These are phyloP conservation scores for Pontoporia blainvillei DNA, from an alignment of 2,113 vertebrate genomes.

Conservation along the genomic window DNA sequence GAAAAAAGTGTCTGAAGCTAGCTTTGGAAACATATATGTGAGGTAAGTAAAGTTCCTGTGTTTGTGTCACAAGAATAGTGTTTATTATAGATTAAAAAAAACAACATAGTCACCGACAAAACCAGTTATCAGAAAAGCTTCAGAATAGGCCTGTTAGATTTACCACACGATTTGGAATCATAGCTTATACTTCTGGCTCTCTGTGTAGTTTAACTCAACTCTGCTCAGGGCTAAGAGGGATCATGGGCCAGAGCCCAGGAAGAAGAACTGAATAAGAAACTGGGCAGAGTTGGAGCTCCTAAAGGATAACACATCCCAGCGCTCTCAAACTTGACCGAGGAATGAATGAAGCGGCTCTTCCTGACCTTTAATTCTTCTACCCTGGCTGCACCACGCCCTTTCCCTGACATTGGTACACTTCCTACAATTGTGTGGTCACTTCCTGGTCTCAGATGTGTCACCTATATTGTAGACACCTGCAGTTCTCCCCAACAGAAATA, in stretches of 20 bases:
- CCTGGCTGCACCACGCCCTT: not conserved
- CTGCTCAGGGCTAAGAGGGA: no score
- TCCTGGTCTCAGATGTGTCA: not conserved
- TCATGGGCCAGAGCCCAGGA: not conserved
- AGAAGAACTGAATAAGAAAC: not conserved
- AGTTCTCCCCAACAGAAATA: not conserved
- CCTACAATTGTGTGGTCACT: not conserved
- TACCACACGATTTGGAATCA: not conserved
- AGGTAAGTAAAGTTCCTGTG: not conserved
- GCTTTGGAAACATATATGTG: not conserved
- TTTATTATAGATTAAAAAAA: not conserved
- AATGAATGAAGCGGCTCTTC: not conserved
- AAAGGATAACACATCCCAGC: not conserved
- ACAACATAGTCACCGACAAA: not conserved
- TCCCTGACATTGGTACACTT: not conserved
- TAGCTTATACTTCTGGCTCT: not conserved
- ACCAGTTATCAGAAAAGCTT: not conserved
- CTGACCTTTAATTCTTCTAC: not conserved
- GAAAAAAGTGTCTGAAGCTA: not conserved
- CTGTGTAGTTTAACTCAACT: not conserved
- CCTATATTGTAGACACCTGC: not conserved
- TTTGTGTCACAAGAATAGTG: not conserved
- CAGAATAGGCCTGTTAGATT: not conserved
- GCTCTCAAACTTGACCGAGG: not conserved
- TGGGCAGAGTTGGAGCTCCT: not conserved